phyloP scores from a whole-genome alignment of 1,140 invertebrate species.

The Brachionus asplanchnoidis region DNA sequence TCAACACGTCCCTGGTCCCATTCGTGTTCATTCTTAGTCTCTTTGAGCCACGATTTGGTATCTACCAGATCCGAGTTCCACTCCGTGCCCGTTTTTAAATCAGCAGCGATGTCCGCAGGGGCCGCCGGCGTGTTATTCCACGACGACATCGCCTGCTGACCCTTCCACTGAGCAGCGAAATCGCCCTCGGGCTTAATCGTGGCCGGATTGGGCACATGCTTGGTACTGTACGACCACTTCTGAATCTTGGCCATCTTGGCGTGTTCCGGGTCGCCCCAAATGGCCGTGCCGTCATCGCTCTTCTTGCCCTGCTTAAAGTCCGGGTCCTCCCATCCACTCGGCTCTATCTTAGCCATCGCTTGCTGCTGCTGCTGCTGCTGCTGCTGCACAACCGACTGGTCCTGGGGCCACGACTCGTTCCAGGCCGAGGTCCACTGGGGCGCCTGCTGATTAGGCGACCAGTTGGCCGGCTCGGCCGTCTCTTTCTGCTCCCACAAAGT shows the following conservation, averaged over 20 bases:
- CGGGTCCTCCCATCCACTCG: slow-evolving; percentile 28
- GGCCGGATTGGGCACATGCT: slow-evolving; percentile 20
- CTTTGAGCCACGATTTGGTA: slow-evolving; percentile 21
- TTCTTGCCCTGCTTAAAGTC: slow-evolving; percentile 8
- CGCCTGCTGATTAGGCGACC: slow-evolving; percentile 13
- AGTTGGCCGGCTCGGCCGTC: background rate
- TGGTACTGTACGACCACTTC: slow-evolving; percentile 19
- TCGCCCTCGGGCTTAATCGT: background rate
- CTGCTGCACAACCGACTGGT: background rate
- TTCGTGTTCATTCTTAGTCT: background rate
- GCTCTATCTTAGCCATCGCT: slow-evolving; percentile 7
- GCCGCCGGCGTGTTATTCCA: slow-evolving; percentile 1
- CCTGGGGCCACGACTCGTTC: background rate
- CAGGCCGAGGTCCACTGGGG: background rate
- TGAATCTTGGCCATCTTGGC: background rate
- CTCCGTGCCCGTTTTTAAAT: background rate
- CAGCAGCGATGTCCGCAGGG: background rate
- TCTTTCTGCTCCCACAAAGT: background rate
- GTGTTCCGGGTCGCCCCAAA: slow-evolving; percentile 31
- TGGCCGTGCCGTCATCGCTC: slow-evolving; percentile 22
- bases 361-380: slow-evolving; percentile 8
- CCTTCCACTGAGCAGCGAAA: background rate
- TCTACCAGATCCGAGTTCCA: slow-evolving; percentile 34
- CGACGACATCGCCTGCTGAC: background rate
- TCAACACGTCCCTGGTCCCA: slow-evolving; percentile 32